These are phyloP conservation scores for Calcarius lapponicus DNA, from an alignment of 2,797 vertebrate species.

Conservation along the genomic window DNA sequence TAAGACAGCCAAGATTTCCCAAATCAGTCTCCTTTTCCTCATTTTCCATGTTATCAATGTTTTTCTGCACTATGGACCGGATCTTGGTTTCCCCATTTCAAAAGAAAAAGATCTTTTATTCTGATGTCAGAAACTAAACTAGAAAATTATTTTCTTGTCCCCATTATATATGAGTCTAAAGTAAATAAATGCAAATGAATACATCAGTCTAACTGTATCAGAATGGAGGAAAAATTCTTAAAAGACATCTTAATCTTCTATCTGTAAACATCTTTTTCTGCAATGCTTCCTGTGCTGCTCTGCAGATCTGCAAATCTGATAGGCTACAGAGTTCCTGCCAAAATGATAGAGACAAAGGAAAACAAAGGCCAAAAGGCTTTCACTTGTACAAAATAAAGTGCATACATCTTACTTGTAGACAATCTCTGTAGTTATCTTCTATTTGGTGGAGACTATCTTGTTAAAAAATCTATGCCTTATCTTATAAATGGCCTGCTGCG, in stretches of 20 bases:
- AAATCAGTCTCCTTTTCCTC: background rate
- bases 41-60: background rate
- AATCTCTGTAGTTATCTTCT: background rate
- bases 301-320: background rate
- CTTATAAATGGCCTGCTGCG: background rate
- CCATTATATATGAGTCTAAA: background rate
- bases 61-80: background rate
- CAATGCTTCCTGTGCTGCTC: background rate
- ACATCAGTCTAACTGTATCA: background rate
- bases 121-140: background rate
- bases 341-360: background rate
- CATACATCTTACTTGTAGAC: background rate
- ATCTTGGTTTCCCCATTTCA: background rate
- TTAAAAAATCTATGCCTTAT: conserved; percentile 24
- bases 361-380: background rate
- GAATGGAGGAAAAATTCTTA: background rate
- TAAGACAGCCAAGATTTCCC: background rate
- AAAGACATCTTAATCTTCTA: background rate
- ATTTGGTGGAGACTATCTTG: background rate
- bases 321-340: background rate
- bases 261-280: background rate
- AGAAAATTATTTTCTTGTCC: background rate
- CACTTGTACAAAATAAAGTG: background rate
- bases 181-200: background rate
- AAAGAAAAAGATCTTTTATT: background rate